Evolutionary conservation across 2,888 invertebrate genomes (phyloP).

Genomic region (Morpho helenor): DNA sequence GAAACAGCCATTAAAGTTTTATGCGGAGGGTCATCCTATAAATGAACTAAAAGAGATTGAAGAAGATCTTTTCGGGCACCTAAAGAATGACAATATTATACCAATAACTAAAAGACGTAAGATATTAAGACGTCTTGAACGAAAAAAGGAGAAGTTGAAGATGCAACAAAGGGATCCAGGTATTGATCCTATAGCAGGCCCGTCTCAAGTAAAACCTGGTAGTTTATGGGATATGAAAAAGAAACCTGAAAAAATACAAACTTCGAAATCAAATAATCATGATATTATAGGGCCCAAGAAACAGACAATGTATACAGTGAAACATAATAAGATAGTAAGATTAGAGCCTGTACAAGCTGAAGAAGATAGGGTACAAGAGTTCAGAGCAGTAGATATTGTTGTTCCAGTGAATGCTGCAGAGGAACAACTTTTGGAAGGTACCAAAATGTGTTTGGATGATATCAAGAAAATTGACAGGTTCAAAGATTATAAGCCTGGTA

Average conservation of each 20-base stretch:
- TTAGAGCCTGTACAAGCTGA: slow-evolving; percentile 44
- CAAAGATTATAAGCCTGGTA: slow-evolving; percentile 72
- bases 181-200: slow-evolving; percentile 28
- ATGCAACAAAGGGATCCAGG: slow-evolving; percentile 40
- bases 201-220: slow-evolving; percentile 37
- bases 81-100: slow-evolving; percentile 53
- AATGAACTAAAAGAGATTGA: slow-evolving; percentile 73
- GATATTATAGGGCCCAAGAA: slow-evolving; percentile 50
- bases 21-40: slow-evolving; percentile 73
- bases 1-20: slow-evolving; percentile 41
- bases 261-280: slow-evolving; percentile 24
- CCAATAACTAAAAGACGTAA: slow-evolving; percentile 67
- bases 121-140: slow-evolving; percentile 63
- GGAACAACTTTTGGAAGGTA: slow-evolving; percentile 59
- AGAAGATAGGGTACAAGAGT: slow-evolving; percentile 36
- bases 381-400: slow-evolving; percentile 54
- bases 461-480: slow-evolving; percentile 76
- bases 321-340: slow-evolving; percentile 69
- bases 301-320: slow-evolving; percentile 70
- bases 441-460: slow-evolving; percentile 72
- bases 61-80: slow-evolving; percentile 64
- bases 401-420: slow-evolving; percentile 57
- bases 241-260: slow-evolving; percentile 34
- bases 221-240: slow-evolving; percentile 68
- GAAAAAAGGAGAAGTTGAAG: slow-evolving; percentile 55